A percentile compares a stretch with the other conserved stretches of the same genome.
phyloP scores from a whole-genome alignment of 2,888 invertebrate genomes.

The Acanthococcus lagerstroemiae region DNA sequence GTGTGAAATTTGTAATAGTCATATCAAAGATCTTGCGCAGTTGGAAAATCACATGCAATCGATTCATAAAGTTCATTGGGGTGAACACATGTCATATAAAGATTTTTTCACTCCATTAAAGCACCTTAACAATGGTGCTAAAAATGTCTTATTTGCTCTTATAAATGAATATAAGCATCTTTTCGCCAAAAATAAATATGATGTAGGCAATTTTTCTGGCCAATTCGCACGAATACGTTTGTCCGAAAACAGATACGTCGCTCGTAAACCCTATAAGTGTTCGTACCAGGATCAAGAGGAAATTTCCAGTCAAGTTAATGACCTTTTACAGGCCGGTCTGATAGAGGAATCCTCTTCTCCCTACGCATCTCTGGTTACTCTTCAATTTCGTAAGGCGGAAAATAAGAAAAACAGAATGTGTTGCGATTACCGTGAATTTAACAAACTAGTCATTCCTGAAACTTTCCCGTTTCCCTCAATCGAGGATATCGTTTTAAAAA shows the following conservation, averaged over 20 bases:
- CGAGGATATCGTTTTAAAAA: slow-evolving; percentile 32
- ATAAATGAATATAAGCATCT: background rate
- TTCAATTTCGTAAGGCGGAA: slow-evolving; percentile 7
- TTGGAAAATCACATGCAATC: too few relatives aligned
- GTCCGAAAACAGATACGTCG: background rate
- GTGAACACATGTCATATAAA: background rate
- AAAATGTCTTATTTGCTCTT: background rate
- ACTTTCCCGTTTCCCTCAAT: slow-evolving; percentile 11
- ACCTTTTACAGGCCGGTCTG: slow-evolving; percentile 1
- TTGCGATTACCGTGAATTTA: slow-evolving; percentile 20
- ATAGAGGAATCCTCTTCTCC: slow-evolving; percentile 19
- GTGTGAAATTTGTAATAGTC: background rate
- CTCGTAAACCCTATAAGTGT: slow-evolving; percentile 21
- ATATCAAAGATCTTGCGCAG: background rate
- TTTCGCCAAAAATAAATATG: slow-evolving; percentile 11
- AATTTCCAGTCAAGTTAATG: slow-evolving; percentile 13
- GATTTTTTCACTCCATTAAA: background rate
- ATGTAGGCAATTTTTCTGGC: background rate
- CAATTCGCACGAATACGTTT: background rate
- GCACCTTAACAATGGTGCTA: background rate
- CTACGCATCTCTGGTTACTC: slow-evolving; percentile 13
- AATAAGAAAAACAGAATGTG: slow-evolving; percentile 2
- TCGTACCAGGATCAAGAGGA: slow-evolving; percentile 10
- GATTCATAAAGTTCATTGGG: background rate
- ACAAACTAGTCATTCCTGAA: slow-evolving; percentile 15